Evolutionary conservation across 2,797 vertebrate genomes (phyloP).

Genomic region (Luscinia luscinia): DNA sequence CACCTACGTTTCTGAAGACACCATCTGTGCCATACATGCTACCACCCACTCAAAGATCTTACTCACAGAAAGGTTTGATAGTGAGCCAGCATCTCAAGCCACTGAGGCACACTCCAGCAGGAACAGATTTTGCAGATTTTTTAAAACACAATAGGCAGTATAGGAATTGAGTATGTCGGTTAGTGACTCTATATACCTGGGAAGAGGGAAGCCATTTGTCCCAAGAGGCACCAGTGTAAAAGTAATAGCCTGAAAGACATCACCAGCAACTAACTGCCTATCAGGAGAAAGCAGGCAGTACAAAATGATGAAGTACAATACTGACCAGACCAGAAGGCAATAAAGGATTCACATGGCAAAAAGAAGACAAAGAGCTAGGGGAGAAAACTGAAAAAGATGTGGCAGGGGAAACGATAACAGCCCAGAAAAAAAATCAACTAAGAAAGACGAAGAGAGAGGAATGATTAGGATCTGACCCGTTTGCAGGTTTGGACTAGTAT

Average conservation of each 20-base stretch:
- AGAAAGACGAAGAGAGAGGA: background rate
- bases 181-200: background rate
- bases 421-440: background rate
- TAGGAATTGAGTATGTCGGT: background rate
- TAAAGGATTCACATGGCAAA: background rate
- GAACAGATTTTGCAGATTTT: background rate
- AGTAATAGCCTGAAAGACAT: background rate
- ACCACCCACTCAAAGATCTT: conserved; percentile 21
- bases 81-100: background rate
- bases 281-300: background rate
- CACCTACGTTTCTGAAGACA: background rate
- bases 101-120: background rate
- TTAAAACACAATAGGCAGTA: background rate
- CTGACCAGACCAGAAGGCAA: background rate
- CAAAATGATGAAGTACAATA: background rate
- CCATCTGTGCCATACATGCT: background rate
- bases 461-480: background rate
- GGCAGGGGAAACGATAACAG: background rate
- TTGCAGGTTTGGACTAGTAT: background rate
- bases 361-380: background rate
- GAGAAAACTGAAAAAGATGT: background rate
- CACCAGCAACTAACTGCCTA: background rate
- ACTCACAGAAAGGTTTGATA: background rate
- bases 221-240: background rate
- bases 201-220: background rate